Evolutionary conservation across 2,797 vertebrate genomes (phyloP), one percentile per base, ranked within the genome.

Genomic region (Centroberyx gerrardi): DNA sequence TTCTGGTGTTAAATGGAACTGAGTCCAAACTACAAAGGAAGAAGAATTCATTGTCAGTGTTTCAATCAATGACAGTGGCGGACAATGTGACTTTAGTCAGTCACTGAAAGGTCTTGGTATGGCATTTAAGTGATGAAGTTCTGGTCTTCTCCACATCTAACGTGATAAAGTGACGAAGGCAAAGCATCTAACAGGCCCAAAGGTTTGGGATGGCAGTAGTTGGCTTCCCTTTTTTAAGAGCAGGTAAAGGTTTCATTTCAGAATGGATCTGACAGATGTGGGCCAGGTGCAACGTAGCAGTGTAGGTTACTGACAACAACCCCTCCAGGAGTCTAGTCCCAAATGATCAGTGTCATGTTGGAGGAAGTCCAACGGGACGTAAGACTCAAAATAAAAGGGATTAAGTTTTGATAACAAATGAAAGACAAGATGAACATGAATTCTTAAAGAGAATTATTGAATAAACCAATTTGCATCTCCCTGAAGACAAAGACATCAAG

Each of bases 241-340:
- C 79, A 84, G 84, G 72, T 82, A 82, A 62, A 27, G 49, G 36
- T 60, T 75, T 78, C 8, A 18, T 69, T 36, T 64, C 15, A 63
- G 46, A 85, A 55, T 67, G 22, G 44, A 72, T 69, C 76, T 78
- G 89, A 84, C 83, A 80, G 82, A 89, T 88, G 64, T 82, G 77
- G 83, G 84, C 60, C 70, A 82, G 77, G 78, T 86, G 70, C 62
- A 83, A 31, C 71, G 69, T 48, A 80, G 71, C 68, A 71, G 72
- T 72, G 70, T 80, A 56, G 62, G 42, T 62, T 86, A 64, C 77
- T 55, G 87, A 88, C 78, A 87, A 81, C 82, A 80, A 36, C 31
- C 67, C 58, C 82, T 74, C 31, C 40, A 72, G 78, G 52, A 62
- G 60, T 61, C 5, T 0, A 68, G 82, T 86, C 88, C 76, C 75